Base-by-base conservation (phyloP, 2,888 invertebrate species). In the Diplolepis rosae region DNA sequence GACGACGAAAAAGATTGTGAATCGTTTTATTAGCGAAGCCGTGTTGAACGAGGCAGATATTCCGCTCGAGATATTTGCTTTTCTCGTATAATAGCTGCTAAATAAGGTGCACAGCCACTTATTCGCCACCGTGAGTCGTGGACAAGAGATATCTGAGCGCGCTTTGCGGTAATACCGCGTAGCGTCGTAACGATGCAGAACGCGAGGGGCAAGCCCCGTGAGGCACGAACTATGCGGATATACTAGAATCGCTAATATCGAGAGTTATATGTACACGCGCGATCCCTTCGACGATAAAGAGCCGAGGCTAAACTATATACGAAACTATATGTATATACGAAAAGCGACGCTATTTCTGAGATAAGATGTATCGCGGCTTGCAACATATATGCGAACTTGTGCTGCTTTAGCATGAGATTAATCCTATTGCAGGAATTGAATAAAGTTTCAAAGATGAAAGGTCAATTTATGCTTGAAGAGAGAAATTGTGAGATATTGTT, bases 21-120 rank as follows among this genome's bases (percentile, higher is more conserved):
- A 80, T 82, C 79, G 82, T 78, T 83, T 82, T 82, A 83, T 84
- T 84, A 82, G 82, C 72, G 73, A 77, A 56, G 56, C 56, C 22
- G 56, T 22, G 56, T 13, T 42, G 54, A 52, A n/a, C 39, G 32
- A 30, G 13, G 42, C 22, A 79, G 79, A 81, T 82, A 82, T 80
- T 80, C 77, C 74, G 77, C 77, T 75, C 75, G 80, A 84, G 81
- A 83, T 83, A 83, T 84, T 82, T 79, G 80, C 78, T 83, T 83
- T 81, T 82, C 80, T 79, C 78, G 76, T 82, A 83, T 81, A 79
- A 82, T 77, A 77, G 73, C 72, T 70, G 75, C 80, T 82, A 81
- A 80, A 82, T 81, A 81, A 81, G 84, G 82, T 78, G 77, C 78
- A 35, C 32, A 32, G 54, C 24, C 22, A 35, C 35, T 35, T 35